Base-by-base conservation (phyloP, 2,888 invertebrate species). In the Ornithoptera alexandrae region DNA sequence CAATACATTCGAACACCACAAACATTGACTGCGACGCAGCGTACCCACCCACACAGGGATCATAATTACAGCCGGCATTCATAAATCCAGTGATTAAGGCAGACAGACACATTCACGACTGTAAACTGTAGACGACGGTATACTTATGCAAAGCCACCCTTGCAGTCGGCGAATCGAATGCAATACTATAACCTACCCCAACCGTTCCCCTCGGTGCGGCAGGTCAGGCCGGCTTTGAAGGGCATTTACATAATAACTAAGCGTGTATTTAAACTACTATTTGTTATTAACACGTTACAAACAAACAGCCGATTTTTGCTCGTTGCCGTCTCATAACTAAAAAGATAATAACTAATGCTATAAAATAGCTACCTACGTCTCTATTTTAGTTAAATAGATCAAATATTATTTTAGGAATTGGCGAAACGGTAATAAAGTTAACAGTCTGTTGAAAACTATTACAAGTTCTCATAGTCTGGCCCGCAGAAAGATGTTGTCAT, bases 111-210 rank as follows among this genome's bases (percentile, higher is more conserved):
- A 84, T 83, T 81, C 81, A 80, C 81, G 81, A 78, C 80, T 80
- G 82, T 80, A 82, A 79, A 83, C 81, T 85, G 85, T 82, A 84
- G 76, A 77, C 81, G 77, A 75, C 79, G 80, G 82, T 87, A 83
- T 87, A 87, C 82, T 89, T 88, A 86, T 88, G 86, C 85, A 86
- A 84, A 85, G 85, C 87, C 89, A 84, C 88, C 88, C 86, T 85
- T 88, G 89, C 90, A 88, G 82, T 83, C 80, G 84, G 83, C 82
- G 85, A 81, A 84, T 85, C 85, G 85, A 86, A 85, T 90, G 90
- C 90, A 90, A 85, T 84, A 80, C 89, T 88, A 89, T 88, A 90
- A 85, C 90, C 90, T 89, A 88, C 89, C 88, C 86, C 85, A 88
- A 88, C 84, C 82, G 79, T 84, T 87, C 89, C 90, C 90, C 90